phyloP scores from a whole-genome alignment of 2,113 vertebrate species.

The Esox niger region DNA sequence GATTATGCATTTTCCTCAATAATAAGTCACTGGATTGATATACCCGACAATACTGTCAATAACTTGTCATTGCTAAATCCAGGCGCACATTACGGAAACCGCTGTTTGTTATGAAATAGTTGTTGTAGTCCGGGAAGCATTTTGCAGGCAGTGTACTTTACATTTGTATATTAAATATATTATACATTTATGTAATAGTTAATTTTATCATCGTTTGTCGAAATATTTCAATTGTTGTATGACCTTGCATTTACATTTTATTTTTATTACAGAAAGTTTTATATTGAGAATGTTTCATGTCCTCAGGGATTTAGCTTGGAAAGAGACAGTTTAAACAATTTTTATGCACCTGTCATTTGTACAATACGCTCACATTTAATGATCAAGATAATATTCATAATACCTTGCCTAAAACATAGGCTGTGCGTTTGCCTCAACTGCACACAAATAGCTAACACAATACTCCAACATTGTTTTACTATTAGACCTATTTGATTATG shows the following conservation, averaged over 20 bases:
- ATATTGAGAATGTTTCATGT: background rate
- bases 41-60: background rate
- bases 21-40: background rate
- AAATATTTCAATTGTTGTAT: background rate
- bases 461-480: background rate
- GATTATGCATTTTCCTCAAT: slow-evolving; percentile 1
- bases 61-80: background rate
- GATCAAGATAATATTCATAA: background rate
- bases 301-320: too few species aligned
- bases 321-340: background rate
- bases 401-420: background rate
- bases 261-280: too few species aligned
- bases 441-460: too few species aligned
- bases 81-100: too few species aligned
- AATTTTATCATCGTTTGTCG: background rate
- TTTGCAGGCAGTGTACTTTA: background rate
- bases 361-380: background rate
- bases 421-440: too few species aligned
- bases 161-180: background rate
- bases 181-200: background rate
- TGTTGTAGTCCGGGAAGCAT: background rate
- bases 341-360: background rate
- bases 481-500: background rate
- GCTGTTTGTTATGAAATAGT: background rate
- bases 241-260: too few species aligned